phyloP scores from a whole-genome alignment of 2,113 vertebrate species.

The Ibidorhyncha struthersii region DNA sequence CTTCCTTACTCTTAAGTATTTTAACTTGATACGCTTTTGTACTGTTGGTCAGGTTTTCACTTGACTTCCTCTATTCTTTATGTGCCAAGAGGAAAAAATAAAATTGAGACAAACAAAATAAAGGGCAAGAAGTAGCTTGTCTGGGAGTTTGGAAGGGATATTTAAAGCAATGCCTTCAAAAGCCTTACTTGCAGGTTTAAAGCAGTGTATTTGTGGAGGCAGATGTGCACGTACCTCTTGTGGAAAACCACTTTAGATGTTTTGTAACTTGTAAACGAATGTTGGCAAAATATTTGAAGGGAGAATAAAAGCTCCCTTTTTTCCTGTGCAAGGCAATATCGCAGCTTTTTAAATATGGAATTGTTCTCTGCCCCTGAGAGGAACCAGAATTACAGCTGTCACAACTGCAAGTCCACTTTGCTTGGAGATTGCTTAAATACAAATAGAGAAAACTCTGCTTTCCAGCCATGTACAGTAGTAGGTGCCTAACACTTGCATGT shows the following conservation, averaged over 20 bases:
- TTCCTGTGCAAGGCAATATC: background rate
- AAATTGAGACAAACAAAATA: background rate
- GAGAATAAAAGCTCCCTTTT: background rate
- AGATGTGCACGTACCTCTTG: background rate
- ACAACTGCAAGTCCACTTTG: background rate
- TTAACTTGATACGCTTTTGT: background rate
- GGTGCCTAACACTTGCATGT: background rate
- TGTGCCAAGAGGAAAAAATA: background rate
- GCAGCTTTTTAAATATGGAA: background rate
- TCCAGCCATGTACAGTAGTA: background rate
- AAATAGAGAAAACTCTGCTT: background rate
- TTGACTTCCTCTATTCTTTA: background rate
- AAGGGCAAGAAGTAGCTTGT: background rate
- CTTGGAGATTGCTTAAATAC: background rate
- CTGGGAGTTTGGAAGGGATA: background rate
- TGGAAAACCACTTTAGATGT: background rate
- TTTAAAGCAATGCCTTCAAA: background rate
- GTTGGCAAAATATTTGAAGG: background rate
- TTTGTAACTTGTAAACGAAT: background rate
- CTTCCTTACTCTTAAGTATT: background rate
- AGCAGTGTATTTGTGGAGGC: background rate
- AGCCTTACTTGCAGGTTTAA: background rate
- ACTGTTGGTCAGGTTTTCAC: background rate
- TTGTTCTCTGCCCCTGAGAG: background rate
- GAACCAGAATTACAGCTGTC: background rate